Conservation (phyloP, 2,797 vertebrate genomes). For the Argyrosomus regius region DNA sequence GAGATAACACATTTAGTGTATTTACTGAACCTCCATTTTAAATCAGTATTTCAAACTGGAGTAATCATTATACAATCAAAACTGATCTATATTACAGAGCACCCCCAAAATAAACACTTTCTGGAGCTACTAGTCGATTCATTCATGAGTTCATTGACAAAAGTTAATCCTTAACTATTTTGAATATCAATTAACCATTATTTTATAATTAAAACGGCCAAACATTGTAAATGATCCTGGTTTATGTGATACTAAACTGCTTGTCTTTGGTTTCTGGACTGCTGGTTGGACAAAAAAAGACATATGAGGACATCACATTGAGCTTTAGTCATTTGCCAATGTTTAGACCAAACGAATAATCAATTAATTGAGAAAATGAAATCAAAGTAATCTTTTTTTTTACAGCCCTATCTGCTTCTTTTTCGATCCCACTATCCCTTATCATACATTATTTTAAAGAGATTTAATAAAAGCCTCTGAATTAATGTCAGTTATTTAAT, state of each 20-base stretch:
- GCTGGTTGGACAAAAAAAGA: neutral
- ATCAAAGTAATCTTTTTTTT: neutral
- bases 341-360: neutral
- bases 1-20: neutral
- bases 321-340: neutral
- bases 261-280: neutral
- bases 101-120: neutral
- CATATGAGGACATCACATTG: neutral
- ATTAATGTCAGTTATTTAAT: neutral
- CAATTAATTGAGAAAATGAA: neutral
- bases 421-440: neutral
- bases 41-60: conserved; percentile 11
- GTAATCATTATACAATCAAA: neutral
- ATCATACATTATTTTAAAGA: neutral
- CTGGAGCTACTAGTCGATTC: neutral
- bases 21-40: neutral
- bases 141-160: neutral
- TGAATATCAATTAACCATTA: neutral
- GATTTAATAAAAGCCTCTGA: neutral
- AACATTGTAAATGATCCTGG: neutral
- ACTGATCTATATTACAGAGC: conserved; percentile 2
- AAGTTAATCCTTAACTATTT: neutral
- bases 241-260: neutral
- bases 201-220: neutral
- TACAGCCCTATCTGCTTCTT: neutral